Evolutionary conservation across 2,797 vertebrate species (phyloP), one percentile per base, ranked within the genome.

Genomic region (Enteromius argenteus): DNA sequence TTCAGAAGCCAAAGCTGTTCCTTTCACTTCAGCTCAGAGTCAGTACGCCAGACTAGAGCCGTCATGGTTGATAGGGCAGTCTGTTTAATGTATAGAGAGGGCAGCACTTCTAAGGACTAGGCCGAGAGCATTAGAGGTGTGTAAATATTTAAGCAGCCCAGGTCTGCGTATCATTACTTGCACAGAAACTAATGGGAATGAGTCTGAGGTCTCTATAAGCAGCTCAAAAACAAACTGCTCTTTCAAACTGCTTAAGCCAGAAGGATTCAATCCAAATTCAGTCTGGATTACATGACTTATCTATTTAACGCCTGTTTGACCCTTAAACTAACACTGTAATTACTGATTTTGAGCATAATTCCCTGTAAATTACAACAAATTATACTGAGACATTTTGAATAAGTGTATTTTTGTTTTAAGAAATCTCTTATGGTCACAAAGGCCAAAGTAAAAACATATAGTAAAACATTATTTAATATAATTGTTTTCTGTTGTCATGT

Each of bases 121-220:
- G 32, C 66, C 3, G 19, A 58, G 82, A 80, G 79, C 23, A 87
- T 84, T 80, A 87, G 85, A 11, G 51, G 80, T 71, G 84, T 69
- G 66, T 87, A 89, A 89, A 90, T 89, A 89, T 88, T 87, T 88
- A 84, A 85, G 80, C 79, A 85, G 80, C 53, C 72, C 74, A 71
- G 85, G 80, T 88, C 81, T 90, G 86, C 56, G 79, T 85, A 84
- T 49, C 84, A 75, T 89, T 90, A 81, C 27, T 71, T 21, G 62
- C 51, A 32, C 56, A 35, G 37, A 17, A 78, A 79, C 67, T 74
- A 82, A 87, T 78, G 75, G 60, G 85, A 76, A 76, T 53, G 27
- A 85, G 51, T 37, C 67, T 85, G 58, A 32, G 69, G 51, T 44
- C 37, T 27, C 27, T 74, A 84, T 85, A 69, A 83, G 68, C 44